These are phyloP conservation scores for Todiramphus chloris DNA, from an alignment of 2,113 vertebrate species.

Conservation along the genomic window DNA sequence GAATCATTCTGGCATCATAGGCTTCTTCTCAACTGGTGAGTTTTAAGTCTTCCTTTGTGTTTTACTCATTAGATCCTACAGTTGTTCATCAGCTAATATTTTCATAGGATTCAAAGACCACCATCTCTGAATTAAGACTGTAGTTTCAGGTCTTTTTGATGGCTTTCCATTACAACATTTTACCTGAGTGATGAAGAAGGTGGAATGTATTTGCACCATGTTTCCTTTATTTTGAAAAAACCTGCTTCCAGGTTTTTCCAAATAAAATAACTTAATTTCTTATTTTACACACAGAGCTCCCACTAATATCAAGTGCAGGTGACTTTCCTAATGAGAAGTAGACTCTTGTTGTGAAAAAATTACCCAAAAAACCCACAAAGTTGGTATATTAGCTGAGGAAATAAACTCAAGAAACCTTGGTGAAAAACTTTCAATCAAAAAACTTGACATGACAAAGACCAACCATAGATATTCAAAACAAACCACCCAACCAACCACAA, in stretches of 20 bases:
- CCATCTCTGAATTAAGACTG: neutral
- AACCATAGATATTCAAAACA: neutral
- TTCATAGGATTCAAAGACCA: neutral
- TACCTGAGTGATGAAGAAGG: neutral
- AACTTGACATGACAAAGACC: neutral
- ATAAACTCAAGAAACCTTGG: neutral
- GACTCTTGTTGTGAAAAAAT: neutral
- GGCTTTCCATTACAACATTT: neutral
- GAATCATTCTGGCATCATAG: neutral
- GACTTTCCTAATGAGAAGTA: neutral
- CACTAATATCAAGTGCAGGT: neutral
- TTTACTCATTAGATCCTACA: neutral
- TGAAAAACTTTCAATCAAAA: neutral
- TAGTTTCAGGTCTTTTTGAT: neutral
- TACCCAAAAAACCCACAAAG: too few species aligned
- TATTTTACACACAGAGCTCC: neutral
- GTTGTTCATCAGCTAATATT: neutral
- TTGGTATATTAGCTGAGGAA: neutral
- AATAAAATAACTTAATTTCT: neutral
- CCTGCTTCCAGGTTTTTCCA: neutral
- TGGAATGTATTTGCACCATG: neutral
- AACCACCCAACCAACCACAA: neutral
- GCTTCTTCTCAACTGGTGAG: neutral
- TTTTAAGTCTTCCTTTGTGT: neutral
- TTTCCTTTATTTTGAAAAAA: neutral